Percentiles rank a stretch among this genome's conserved stretches.
These are phyloP conservation scores for Holothuria glaberrima DNA, from an alignment of 35 echinoderm and acorn worm species.

Conservation along the genomic window DNA sequence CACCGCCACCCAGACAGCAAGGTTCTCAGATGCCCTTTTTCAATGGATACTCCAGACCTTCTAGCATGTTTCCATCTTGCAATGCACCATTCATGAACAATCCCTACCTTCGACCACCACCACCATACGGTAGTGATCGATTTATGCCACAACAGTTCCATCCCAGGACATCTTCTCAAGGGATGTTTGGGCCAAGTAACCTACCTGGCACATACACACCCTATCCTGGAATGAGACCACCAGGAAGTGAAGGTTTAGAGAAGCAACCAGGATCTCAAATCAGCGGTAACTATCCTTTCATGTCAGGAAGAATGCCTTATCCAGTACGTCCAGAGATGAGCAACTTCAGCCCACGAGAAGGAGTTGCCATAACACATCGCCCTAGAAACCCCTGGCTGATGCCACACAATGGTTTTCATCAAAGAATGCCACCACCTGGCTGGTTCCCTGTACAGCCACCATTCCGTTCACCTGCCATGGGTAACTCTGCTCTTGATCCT, in stretches of 20 bases:
- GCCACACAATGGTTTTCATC: slow-evolving; percentile 10
- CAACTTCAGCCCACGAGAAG: slow-evolving; percentile 44
- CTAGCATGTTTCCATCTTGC: neutral
- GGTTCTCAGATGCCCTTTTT: neutral
- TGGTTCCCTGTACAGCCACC: slow-evolving; percentile 32
- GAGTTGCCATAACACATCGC: slow-evolving; percentile 17
- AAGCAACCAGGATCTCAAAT: slow-evolving; percentile 1
- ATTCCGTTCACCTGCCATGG: slow-evolving; percentile 8
- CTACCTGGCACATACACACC: neutral
- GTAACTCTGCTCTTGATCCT: slow-evolving; percentile 23
- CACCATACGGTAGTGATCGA: slow-evolving; percentile 13
- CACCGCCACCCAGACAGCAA: neutral
- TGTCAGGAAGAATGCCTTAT: slow-evolving; percentile 32
- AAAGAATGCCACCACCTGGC: slow-evolving; percentile 32
- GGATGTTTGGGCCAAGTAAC: neutral
- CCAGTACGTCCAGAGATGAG: neutral
- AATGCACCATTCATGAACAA: slow-evolving; percentile 32
- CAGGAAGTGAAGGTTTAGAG: slow-evolving; percentile 1
- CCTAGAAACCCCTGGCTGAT: slow-evolving; percentile 31
- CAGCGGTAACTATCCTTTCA: neutral
- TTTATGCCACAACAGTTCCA: slow-evolving; percentile 2
- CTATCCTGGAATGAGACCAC: slow-evolving; percentile 3
- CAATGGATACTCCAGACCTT: neutral
- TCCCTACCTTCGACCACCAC: slow-evolving; percentile 24
- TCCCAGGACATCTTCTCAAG: neutral